phyloP scores from a whole-genome alignment of 2,797 vertebrate species.

The Phoebastria nigripes region DNA sequence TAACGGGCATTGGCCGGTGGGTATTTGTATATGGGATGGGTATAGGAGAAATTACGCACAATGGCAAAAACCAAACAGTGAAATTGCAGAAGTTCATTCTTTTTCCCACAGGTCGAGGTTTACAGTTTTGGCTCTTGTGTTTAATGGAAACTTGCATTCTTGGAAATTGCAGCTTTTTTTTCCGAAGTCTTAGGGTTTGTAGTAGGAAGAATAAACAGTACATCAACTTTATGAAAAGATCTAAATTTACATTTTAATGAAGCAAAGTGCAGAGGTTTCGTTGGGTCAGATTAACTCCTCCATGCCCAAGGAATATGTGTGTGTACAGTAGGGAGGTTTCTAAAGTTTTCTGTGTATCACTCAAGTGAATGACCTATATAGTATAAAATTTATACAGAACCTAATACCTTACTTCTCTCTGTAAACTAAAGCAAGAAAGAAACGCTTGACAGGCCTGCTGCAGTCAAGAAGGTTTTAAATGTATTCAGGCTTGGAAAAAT shows the following conservation, averaged over 20 bases:
- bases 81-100: background rate
- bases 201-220: constrained; percentile 50
- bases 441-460: background rate
- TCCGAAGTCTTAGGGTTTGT: background rate
- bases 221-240: constrained; percentile 24
- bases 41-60: background rate
- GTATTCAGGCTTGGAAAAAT: constrained; percentile 21
- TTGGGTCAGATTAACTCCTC: constrained; percentile 5
- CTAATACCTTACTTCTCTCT: background rate
- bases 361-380: background rate
- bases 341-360: background rate
- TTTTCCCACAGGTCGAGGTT: constrained; percentile 35
- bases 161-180: constrained; percentile 45
- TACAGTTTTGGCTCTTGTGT: constrained; percentile 31
- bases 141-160: constrained; percentile 74
- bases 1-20: background rate
- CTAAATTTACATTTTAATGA: constrained; percentile 64
- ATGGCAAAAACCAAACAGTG: background rate
- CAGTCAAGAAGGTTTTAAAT: background rate
- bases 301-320: background rate
- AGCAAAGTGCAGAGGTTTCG: background rate
- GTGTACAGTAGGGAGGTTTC: background rate
- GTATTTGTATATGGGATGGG: background rate
- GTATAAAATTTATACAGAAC: background rate
- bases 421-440: background rate